Evolutionary conservation across 2,888 invertebrate species (phyloP).

Genomic region (Drosophila buzzatii): DNA sequence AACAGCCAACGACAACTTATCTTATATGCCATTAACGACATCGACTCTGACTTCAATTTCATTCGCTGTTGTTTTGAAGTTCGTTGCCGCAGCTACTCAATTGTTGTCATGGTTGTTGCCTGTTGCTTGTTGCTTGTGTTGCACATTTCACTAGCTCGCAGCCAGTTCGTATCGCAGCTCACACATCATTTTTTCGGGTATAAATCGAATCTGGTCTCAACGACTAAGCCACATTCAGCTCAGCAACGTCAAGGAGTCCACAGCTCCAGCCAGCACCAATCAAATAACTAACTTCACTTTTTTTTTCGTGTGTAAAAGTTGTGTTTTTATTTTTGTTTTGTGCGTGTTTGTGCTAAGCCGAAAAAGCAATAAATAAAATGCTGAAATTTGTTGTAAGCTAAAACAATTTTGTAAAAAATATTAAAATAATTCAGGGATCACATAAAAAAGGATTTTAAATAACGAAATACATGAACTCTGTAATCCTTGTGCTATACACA

Average conservation of each 20-base stretch:
- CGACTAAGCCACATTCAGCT: slow-evolving; percentile 81
- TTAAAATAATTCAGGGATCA: neutral
- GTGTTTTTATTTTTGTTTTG: slow-evolving; percentile 21
- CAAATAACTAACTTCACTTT: neutral
- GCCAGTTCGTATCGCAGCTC: slow-evolving; percentile 27
- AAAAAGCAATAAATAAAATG: slow-evolving; percentile 58
- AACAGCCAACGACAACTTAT: slow-evolving; percentile 39
- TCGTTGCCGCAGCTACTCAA: slow-evolving; percentile 69
- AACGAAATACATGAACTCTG: neutral
- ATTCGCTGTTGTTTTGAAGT: slow-evolving; percentile 65
- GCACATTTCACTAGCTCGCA: slow-evolving; percentile 72
- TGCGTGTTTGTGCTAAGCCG: slow-evolving; percentile 30
- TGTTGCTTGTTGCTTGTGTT: slow-evolving; percentile 45
- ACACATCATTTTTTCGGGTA: slow-evolving; percentile 67
- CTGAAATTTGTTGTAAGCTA: slow-evolving; percentile 83
- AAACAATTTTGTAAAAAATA: neutral
- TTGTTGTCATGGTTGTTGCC: slow-evolving; percentile 35
- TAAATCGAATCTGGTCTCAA: slow-evolving; percentile 85
- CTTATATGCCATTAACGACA: slow-evolving; percentile 56
- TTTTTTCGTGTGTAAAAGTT: slow-evolving; percentile 3
- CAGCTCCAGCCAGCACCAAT: slow-evolving; percentile 45
- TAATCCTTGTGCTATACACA: neutral
- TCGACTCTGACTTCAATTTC: slow-evolving; percentile 35
- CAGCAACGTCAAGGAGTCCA: slow-evolving; percentile 74
- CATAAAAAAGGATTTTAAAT: neutral